Evolutionary conservation across 2,888 invertebrate species (phyloP).

Genomic region (Erebia palarica): DNA sequence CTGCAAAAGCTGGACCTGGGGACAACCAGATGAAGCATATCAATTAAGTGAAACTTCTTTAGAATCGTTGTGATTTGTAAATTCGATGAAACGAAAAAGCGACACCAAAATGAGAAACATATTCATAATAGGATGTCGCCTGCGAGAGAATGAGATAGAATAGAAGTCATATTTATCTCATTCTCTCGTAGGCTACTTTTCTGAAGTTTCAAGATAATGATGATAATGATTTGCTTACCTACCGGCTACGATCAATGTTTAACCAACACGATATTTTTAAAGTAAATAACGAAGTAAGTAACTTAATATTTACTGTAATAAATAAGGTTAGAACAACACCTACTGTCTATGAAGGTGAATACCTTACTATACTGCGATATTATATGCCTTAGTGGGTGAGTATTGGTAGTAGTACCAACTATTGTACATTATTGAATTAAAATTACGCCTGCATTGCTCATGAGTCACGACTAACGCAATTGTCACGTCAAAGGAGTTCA

Average conservation of each 20-base stretch:
- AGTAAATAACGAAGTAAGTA: no score
- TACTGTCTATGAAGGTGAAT: not conserved
- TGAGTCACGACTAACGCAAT: constrained; percentile 21
- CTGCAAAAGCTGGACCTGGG: constrained; percentile 95
- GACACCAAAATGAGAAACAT: no score
- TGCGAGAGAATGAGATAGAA: no score
- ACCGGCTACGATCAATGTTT: not conserved
- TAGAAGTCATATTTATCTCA: no score
- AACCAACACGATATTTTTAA: not conserved
- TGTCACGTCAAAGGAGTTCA: constrained; percentile 33
- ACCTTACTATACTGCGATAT: not conserved
- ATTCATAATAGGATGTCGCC: no score
- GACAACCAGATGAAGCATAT: not conserved
- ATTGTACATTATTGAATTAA: not conserved
- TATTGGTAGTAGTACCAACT: not conserved
- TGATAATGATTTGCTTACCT: not conserved
- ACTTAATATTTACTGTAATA: no score
- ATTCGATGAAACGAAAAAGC: no score
- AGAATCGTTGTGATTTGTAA: no score
- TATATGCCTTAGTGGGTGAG: not conserved
- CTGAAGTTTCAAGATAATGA: no score
- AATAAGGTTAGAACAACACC: not conserved
- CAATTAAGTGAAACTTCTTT: no score
- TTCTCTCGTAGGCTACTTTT: no score
- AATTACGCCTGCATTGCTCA: constrained; percentile 5